Percentiles rank a stretch among this genome's conserved stretches.
These are phyloP conservation scores for Mesembrinibis cayennensis DNA, from an alignment of 2,113 vertebrate species.

Conservation along the genomic window DNA sequence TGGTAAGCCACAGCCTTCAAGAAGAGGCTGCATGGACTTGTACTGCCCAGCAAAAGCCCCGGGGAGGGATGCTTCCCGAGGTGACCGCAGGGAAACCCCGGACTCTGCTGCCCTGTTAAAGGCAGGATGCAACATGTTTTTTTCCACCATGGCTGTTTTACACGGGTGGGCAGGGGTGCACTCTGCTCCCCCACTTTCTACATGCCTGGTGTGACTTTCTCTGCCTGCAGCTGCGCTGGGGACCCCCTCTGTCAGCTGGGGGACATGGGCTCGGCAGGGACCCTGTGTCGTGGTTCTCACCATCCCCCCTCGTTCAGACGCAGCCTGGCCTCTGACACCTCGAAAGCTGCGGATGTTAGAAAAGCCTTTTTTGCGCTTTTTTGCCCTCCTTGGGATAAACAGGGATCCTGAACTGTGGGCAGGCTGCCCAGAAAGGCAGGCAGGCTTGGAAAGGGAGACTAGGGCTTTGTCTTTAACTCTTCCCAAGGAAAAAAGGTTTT, in stretches of 20 bases:
- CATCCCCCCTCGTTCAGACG: rapidly evolving
- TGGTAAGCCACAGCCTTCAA: background rate
- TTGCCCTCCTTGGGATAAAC: background rate
- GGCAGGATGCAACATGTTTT: background rate
- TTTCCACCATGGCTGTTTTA: rapidly evolving
- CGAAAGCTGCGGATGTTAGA: rapidly evolving
- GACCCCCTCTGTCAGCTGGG: background rate
- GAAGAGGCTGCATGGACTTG: rapidly evolving
- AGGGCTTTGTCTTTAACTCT: background rate
- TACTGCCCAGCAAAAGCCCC: background rate
- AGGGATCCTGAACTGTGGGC: background rate
- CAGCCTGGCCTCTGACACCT: rapidly evolving
- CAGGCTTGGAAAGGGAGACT: background rate
- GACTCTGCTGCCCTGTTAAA: background rate
- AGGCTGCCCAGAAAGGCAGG: background rate
- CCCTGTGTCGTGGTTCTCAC: rapidly evolving
- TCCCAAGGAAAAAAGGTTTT: background rate
- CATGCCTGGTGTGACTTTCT: background rate
- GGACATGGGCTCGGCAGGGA: background rate
- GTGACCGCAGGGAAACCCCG: background rate
- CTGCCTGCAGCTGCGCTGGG: background rate
- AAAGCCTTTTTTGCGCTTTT: background rate
- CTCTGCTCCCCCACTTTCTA: background rate
- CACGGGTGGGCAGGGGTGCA: background rate
- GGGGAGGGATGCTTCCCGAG: background rate